phyloP scores from a whole-genome alignment of 2,888 invertebrate genomes.

The Dione vanillae region DNA sequence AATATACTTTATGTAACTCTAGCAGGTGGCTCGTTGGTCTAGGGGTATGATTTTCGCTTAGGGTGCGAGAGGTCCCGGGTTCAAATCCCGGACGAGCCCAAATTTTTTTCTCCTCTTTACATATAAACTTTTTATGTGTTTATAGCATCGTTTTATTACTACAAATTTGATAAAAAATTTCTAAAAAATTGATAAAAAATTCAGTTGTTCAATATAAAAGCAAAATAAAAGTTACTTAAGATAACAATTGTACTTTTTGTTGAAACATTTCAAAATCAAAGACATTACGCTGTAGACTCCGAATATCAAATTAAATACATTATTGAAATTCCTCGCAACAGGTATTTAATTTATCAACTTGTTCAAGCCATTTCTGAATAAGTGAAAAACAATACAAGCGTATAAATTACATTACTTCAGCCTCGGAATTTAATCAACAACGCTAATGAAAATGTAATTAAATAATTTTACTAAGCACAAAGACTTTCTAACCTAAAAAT shows the following conservation, averaged over 20 bases:
- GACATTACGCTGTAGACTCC: neutral
- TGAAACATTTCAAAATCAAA: neutral
- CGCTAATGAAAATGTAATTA: conserved; percentile 26
- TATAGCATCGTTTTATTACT: too few relatives aligned
- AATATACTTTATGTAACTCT: neutral
- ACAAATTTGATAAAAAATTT: too few relatives aligned
- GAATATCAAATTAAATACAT: conserved; percentile 16
- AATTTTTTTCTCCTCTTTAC: conserved; percentile 42
- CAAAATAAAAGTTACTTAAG: too few relatives aligned
- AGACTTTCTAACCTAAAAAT: neutral
- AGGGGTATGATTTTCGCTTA: conserved; percentile 84
- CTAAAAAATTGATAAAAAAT: too few relatives aligned
- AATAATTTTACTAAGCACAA: conserved; percentile 7
- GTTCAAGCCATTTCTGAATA: conserved; percentile 10
- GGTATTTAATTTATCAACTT: conserved; percentile 23
- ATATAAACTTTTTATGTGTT: neutral
- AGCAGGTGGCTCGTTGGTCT: conserved; percentile 66
- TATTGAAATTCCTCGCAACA: conserved; percentile 19
- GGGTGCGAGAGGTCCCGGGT: conserved; percentile 84
- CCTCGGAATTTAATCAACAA: conserved; percentile 22
- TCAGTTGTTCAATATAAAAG: too few relatives aligned
- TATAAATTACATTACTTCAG: conserved; percentile 14
- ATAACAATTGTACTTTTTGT: neutral
- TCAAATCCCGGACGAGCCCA: conserved; percentile 84
- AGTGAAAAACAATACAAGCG: conserved; percentile 13